Evolutionary conservation across 2,888 invertebrate genomes (phyloP).

Genomic region (Epirrhoe tristata): DNA sequence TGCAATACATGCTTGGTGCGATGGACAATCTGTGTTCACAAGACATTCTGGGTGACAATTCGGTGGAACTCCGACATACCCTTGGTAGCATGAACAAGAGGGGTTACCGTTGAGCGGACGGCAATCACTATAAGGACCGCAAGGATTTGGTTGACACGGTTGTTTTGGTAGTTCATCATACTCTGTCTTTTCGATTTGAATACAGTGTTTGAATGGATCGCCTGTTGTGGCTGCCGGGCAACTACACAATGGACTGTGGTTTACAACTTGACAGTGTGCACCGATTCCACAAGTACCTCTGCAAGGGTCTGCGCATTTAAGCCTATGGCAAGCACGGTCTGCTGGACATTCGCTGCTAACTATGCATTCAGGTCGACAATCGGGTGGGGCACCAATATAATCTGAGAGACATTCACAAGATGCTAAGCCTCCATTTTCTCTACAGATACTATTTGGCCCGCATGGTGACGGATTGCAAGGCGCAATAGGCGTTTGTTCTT

Average conservation of each 20-base stretch:
- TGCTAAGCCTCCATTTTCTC: constrained; percentile 89
- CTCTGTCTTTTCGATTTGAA: constrained; percentile 58
- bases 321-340: constrained; percentile 90
- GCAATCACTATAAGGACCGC: constrained; percentile 93
- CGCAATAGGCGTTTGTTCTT: constrained; percentile 70
- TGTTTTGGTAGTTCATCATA: constrained; percentile 64
- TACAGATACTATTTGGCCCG: constrained; percentile 91
- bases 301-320: constrained; percentile 93
- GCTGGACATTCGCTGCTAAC: constrained; percentile 91
- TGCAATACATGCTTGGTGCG: constrained; percentile 92
- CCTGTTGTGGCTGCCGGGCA: constrained; percentile 88
- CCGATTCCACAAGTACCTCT: constrained; percentile 89
- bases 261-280: constrained; percentile 90
- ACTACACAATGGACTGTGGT: constrained; percentile 92
- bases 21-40: constrained; percentile 92
- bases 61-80: constrained; percentile 91
- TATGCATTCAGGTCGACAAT: constrained; percentile 91
- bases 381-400: constrained; percentile 89
- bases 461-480: constrained; percentile 92
- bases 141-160: constrained; percentile 92
- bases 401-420: constrained; percentile 90
- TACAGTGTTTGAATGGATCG: constrained; percentile 87
- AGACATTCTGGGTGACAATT: constrained; percentile 94
- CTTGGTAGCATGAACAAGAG: constrained; percentile 91
- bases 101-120: constrained; percentile 89